Evolutionary conservation across 2,888 invertebrate genomes (phyloP).

Genomic region (Penaeus monodon): DNA sequence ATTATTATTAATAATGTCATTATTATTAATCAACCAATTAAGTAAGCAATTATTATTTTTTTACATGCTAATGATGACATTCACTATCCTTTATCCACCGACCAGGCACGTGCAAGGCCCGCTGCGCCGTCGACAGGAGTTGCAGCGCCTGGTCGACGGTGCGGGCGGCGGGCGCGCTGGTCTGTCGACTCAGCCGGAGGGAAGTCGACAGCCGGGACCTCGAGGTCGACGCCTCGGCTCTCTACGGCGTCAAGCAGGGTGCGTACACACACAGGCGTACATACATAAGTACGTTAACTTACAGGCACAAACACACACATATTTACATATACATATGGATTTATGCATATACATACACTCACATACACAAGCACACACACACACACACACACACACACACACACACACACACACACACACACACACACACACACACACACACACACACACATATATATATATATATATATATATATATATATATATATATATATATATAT

Average conservation of each 20-base stretch:
- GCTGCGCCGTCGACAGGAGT: no score
- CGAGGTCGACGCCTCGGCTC: no score
- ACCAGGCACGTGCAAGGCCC: no score
- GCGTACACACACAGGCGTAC: neutral
- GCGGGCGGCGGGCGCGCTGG: no score
- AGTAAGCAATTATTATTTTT: no score
- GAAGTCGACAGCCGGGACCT: no score
- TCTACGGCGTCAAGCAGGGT: neutral
- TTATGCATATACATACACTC: neutral
- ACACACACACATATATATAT: neutral
- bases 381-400: neutral
- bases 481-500: neutral
- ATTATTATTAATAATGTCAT: no score
- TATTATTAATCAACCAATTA: no score
- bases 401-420: neutral
- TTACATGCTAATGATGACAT: no score
- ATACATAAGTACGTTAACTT: neutral
- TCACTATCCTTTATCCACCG: no score
- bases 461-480: neutral
- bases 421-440: neutral
- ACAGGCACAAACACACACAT: neutral
- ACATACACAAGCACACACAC: neutral
- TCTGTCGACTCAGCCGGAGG: no score
- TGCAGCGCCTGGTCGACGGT: no score
- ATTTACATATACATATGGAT: neutral